Conservation (phyloP, 2,113 vertebrate genomes). For the Proterorhinus semilunaris region DNA sequence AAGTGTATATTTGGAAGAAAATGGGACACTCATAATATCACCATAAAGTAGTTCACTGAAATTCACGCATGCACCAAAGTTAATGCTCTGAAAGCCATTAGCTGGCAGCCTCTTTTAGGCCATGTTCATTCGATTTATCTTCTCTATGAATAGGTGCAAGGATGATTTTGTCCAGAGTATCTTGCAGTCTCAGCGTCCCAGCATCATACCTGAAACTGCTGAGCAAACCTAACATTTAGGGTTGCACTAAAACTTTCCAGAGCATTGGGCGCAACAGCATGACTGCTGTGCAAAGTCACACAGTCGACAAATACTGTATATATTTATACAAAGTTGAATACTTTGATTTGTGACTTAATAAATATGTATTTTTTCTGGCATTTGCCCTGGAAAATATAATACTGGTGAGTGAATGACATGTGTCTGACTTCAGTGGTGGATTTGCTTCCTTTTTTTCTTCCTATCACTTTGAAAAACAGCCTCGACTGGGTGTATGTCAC, state of each 20-base stretch:
- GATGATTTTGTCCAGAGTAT: slow-evolving; percentile 9
- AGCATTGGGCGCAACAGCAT: slow-evolving; percentile 9
- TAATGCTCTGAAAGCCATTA: slow-evolving; percentile 20
- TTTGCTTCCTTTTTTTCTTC: slow-evolving; percentile 8
- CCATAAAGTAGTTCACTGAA: slow-evolving; percentile 23
- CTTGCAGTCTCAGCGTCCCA: slow-evolving; percentile 24
- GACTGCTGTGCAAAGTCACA: slow-evolving; percentile 7
- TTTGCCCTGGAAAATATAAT: slow-evolving; percentile 15
- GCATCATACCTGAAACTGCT: slow-evolving; percentile 25
- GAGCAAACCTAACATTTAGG: slow-evolving; percentile 22
- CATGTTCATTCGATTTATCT: slow-evolving; percentile 46
- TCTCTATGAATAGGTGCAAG: slow-evolving; percentile 45
- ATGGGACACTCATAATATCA: slow-evolving; percentile 40
- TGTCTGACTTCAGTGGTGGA: not conserved
- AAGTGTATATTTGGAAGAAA: slow-evolving; percentile 29
- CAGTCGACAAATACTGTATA: not conserved
- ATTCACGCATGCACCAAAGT: slow-evolving; percentile 25
- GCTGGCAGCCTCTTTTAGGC: slow-evolving; percentile 39
- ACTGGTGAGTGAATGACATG: slow-evolving; percentile 54
- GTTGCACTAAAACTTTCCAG: slow-evolving; percentile 7
- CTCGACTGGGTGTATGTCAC: not conserved
- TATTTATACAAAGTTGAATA: not conserved
- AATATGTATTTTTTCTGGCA: slow-evolving; percentile 2
- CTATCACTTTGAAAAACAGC: not conserved
- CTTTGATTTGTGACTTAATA: slow-evolving; percentile 1